Conservation (phyloP, 1,140 invertebrate genomes). For the fruit fly (Drosophila melanogaster) region Release_6_plus_ISO1_MT NC_004354.4:3298001-3298500, state of each 20-base stretch:
- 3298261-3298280: slow-evolving; percentile 53
- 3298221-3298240: slow-evolving; percentile 39
- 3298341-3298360: slow-evolving; percentile 58
- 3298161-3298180: neutral
- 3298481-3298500: no score
- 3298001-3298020: slow-evolving; percentile 47
- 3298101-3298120: slow-evolving; percentile 40
- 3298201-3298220: neutral
- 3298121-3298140: slow-evolving; percentile 37
- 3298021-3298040: slow-evolving; percentile 58
- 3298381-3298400: slow-evolving; percentile 8
- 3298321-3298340: slow-evolving; percentile 56
- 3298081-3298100: slow-evolving; percentile 11
- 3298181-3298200: neutral
- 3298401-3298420: slow-evolving; percentile 20
- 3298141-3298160: slow-evolving; percentile 25
- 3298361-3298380: slow-evolving; percentile 54
- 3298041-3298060: slow-evolving; percentile 35
- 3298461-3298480: no score
- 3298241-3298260: slow-evolving; percentile 23
- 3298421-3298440: slow-evolving; percentile 10
- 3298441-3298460: neutral
- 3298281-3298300: slow-evolving; percentile 56
- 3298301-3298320: slow-evolving; percentile 38
- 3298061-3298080: slow-evolving; percentile 22